phyloP scores from a whole-genome alignment of 2,797 vertebrate species.

The Sandelia bainsii region DNA sequence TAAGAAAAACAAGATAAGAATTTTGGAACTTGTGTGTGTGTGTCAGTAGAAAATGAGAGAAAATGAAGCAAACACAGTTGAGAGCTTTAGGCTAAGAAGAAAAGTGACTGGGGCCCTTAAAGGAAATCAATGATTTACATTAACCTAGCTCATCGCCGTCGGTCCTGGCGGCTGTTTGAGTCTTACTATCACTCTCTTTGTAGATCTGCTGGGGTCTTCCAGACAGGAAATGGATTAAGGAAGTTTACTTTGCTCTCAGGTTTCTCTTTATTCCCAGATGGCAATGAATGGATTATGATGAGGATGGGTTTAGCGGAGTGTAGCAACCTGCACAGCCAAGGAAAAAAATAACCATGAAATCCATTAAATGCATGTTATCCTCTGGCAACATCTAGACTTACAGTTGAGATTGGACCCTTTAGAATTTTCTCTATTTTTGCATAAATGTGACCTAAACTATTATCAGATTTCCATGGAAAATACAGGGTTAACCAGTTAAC shows the following conservation, averaged over 20 bases:
- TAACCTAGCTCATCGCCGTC: constrained; percentile 77
- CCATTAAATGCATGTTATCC: constrained; percentile 70
- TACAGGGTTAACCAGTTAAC: no score
- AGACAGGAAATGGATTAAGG: constrained; percentile 80
- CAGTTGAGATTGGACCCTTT: no score
- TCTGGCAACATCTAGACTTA: constrained; percentile 39
- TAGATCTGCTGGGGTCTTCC: constrained; percentile 70
- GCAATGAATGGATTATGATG: constrained; percentile 73
- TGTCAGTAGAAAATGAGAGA: constrained; percentile 50
- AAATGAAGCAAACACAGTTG: constrained; percentile 59
- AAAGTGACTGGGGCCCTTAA: constrained; percentile 76
- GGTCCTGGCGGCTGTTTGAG: constrained; percentile 68
- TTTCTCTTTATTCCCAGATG: constrained; percentile 73
- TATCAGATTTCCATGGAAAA: no score
- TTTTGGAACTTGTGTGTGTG: constrained; percentile 60
- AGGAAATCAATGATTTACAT: constrained; percentile 84
- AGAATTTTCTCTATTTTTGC: no score
- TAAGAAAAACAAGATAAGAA: constrained; percentile 80
- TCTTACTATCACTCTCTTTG: constrained; percentile 72
- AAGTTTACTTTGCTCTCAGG: constrained; percentile 81
- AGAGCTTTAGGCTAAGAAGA: constrained; percentile 69
- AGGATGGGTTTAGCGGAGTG: constrained; percentile 69
- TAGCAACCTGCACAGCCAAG: constrained; percentile 59
- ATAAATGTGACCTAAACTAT: no score
- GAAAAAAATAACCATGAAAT: constrained; percentile 40